phyloP scores from a whole-genome alignment of 23 tunicate genomes.

The Trididemnum clinides region DNA sequence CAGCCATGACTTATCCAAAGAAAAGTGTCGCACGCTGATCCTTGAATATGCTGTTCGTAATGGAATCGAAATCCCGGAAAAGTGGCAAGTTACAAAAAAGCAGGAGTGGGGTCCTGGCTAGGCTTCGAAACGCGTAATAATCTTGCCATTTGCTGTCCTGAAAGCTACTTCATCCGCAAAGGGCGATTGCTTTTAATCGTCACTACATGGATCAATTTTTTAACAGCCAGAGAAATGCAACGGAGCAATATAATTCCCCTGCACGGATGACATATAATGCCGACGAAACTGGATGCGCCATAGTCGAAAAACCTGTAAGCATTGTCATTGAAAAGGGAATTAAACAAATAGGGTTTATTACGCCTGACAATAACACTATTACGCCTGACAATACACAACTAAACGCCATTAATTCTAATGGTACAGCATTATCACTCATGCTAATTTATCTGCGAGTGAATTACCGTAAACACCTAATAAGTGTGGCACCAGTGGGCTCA shows the following conservation, averaged over 20 bases:
- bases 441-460: not conserved
- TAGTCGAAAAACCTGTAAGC: not conserved
- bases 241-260: not conserved
- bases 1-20: not conserved
- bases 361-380: not conserved
- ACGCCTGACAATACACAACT: too few relatives aligned
- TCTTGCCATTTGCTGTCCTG: not conserved
- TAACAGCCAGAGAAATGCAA: not conserved
- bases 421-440: not conserved
- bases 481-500: conserved; percentile 33
- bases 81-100: not conserved
- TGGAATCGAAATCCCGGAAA: too few relatives aligned
- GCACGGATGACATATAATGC: not conserved
- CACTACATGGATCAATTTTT: not conserved
- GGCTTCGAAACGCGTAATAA: not conserved
- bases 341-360: not conserved
- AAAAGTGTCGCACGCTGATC: not conserved
- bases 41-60: too few relatives aligned
- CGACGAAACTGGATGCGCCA: conserved; percentile 24
- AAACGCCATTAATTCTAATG: conserved; percentile 1
- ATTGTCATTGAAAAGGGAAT: conserved; percentile 1
- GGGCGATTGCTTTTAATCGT: not conserved
- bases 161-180: not conserved
- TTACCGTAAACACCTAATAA: too few relatives aligned
- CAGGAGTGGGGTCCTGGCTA: not conserved